Conservation (phyloP, 2,797 vertebrate genomes). For the Eutrigla gurnardus region DNA sequence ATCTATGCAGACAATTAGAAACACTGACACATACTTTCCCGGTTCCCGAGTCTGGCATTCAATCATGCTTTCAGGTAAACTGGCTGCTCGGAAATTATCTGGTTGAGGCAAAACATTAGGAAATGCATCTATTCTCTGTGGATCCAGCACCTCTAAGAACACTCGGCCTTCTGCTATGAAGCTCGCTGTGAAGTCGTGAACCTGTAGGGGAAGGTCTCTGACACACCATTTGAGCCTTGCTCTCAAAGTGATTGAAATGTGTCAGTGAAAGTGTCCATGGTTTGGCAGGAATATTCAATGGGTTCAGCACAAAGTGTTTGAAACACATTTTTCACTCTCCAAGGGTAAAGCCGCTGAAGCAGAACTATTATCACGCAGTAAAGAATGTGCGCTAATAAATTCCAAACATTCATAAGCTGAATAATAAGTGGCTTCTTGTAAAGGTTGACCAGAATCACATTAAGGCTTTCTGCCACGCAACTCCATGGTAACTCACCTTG, state of each 20-base stretch:
- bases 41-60: constrained; percentile 36
- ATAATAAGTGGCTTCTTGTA: constrained; percentile 61
- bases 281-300: constrained; percentile 35
- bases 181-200: constrained; percentile 25
- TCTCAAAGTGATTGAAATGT: constrained; percentile 26
- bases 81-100: constrained; percentile 38
- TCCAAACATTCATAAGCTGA: constrained; percentile 58
- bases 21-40: constrained; percentile 51
- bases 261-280: constrained; percentile 5
- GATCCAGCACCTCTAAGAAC: constrained; percentile 19
- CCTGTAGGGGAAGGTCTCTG: constrained; percentile 21
- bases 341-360: constrained; percentile 59
- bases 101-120: constrained; percentile 31
- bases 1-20: constrained; percentile 67
- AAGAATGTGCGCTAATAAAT: constrained; percentile 56
- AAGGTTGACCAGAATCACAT: constrained; percentile 57
- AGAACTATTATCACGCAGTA: constrained; percentile 27
- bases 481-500: constrained; percentile 80
- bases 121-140: constrained; percentile 25
- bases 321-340: constrained; percentile 57
- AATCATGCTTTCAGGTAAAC: constrained; percentile 54
- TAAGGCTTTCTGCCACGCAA: constrained; percentile 31
- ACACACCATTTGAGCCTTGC: constrained; percentile 11
- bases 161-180: constrained; percentile 38
- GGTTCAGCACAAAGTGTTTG: constrained; percentile 28